Percentiles rank a stretch among this genome's conserved stretches.
phyloP scores from a whole-genome alignment of 1,140 invertebrate genomes.

The Ericerus pela region DNA sequence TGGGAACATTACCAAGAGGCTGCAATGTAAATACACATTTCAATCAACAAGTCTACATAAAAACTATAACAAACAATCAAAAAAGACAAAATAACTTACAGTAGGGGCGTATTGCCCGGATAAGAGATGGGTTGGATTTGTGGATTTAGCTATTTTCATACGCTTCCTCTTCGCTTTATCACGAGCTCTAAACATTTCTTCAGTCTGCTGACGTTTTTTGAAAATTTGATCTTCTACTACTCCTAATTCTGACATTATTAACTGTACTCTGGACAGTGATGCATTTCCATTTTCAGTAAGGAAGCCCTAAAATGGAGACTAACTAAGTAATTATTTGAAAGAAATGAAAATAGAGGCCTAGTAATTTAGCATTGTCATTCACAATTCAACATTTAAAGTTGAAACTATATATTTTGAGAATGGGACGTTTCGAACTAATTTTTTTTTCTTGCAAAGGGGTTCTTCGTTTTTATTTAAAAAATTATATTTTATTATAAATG shows the following conservation, averaged over 20 bases:
- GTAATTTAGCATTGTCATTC: too few species aligned
- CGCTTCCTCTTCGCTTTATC: conserved; percentile 51
- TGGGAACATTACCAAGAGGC: conserved; percentile 19
- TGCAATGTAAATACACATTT: not conserved
- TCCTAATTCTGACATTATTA: conserved; percentile 87
- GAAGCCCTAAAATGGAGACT: conserved; percentile 54
- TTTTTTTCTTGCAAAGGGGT: too few species aligned
- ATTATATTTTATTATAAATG: too few species aligned
- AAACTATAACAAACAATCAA: too few species aligned
- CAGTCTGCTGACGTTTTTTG: conserved; percentile 71
- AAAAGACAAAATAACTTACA: conserved; percentile 9
- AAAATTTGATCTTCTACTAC: conserved; percentile 96
- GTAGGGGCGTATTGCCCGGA: conserved; percentile 16
- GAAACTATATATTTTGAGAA: too few species aligned
- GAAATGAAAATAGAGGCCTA: too few species aligned
- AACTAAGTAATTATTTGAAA: not conserved
- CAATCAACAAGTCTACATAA: too few species aligned
- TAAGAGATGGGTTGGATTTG: conserved; percentile 10
- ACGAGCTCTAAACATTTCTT: conserved; percentile 60
- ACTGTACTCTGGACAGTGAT: conserved; percentile 77
- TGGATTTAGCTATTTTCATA: conserved; percentile 25
- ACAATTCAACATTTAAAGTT: too few species aligned
- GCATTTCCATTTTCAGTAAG: conserved; percentile 90
- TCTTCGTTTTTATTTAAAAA: too few species aligned
- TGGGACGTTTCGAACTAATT: too few species aligned